Evolutionary conservation across 2,888 invertebrate species (phyloP), one percentile per base, ranked within the genome.

Genomic region (Drosophila lutescens): DNA sequence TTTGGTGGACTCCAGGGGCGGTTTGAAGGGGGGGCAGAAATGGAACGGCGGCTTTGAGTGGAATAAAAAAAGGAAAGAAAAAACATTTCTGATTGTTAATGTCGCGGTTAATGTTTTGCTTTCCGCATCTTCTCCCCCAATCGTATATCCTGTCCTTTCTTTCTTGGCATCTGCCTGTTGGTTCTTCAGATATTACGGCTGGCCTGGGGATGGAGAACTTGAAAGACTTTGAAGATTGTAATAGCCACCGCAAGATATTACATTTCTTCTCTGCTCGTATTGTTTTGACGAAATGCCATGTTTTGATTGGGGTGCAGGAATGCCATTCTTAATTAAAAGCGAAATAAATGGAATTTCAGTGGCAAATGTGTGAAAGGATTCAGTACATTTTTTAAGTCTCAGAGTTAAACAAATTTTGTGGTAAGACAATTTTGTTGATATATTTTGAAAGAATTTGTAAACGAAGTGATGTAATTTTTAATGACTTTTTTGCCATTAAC

Each of bases 41-140:
- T 26, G 26, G 30, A 49, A 47, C 9, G 15, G 47, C 15, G 17
- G 49, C 43, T 54, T 71, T 47, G 51, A 60, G 69, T 49, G 23
- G 17, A 68, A 60, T 32, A 59, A 55, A 40, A 62, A 62, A 55
- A 5, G 23, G 41, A 30, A 41, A 40, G 12, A 34, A 44, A 61
- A 54, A 74, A 44, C 49, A 58, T 84, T 81, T 69, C 40, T 77
- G 71, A 86, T 85, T 82, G 77, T 86, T 82, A 77, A 86, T 82
- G 67, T 60, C 73, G 73, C 69, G 53, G 63, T 67, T 75, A 67
- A 70, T 72, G 74, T 57, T 67, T 66, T 74, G 54, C 58, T 56
- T 62, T 74, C 56, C 55, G 49, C 12, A 34, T 54, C 60, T 40
- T 53, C 38, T 30, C 30, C 34, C 51, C 44, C 36, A 15, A 9